phyloP scores from a whole-genome alignment of 1,140 invertebrate species.

The Dendrolimus punctatus region DNA sequence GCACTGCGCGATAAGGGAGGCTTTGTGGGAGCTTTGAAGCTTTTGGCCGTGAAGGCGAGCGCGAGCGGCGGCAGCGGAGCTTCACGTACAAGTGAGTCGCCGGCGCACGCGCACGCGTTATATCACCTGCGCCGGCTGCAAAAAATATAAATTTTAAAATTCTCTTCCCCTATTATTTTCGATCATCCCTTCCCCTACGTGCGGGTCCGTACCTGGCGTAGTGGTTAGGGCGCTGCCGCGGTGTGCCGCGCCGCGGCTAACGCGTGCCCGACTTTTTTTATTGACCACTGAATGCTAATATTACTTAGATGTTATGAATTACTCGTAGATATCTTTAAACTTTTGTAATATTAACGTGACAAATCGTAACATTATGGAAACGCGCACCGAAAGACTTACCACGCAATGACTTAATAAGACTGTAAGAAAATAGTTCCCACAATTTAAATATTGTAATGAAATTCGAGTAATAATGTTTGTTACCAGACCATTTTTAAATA shows the following conservation, averaged over 20 bases:
- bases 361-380: constrained; percentile 1
- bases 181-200: constrained; percentile 69
- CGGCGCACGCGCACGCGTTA: constrained; percentile 66
- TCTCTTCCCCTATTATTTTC: constrained; percentile 71
- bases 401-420: no score
- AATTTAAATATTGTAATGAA: no score
- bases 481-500: no score
- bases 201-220: constrained; percentile 64
- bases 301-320: no score
- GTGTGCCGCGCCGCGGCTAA: constrained; percentile 34
- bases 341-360: constrained; percentile 5
- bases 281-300: constrained; percentile 47
- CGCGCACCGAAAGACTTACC: no score
- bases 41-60: constrained; percentile 28
- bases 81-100: constrained; percentile 64
- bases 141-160: constrained; percentile 71
- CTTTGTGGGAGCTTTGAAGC: constrained; percentile 40
- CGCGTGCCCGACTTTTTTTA: constrained; percentile 61
- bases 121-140: constrained; percentile 71
- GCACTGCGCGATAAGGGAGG: constrained; percentile 54
- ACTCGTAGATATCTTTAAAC: background rate
- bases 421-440: no score
- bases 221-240: constrained; percentile 32
- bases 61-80: constrained; percentile 52
- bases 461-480: no score